Evolutionary conservation across 2,797 vertebrate genomes (phyloP).

Genomic region (Danio jaintianensis): DNA sequence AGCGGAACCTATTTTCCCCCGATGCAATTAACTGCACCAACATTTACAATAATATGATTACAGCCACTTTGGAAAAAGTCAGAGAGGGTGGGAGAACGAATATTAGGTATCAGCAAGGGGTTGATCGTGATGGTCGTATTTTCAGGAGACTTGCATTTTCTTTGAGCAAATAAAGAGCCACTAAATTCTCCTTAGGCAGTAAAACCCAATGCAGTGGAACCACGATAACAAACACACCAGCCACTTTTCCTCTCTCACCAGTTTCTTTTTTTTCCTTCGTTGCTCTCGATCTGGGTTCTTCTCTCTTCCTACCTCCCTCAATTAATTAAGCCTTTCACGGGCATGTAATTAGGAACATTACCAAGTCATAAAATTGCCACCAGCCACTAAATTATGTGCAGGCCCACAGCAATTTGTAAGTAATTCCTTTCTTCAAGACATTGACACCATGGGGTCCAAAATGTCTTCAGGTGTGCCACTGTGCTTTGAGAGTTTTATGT

Average conservation of each 20-base stretch:
- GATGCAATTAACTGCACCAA: constrained; percentile 99
- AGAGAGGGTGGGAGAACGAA: constrained; percentile 90
- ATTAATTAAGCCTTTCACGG: constrained; percentile 99
- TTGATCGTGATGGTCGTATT: constrained; percentile 98
- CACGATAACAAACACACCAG: constrained; percentile 97
- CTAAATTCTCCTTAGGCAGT: constrained; percentile 99
- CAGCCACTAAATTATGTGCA: constrained; percentile 98
- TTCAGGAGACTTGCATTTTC: constrained; percentile 98
- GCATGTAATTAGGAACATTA: constrained; percentile 99
- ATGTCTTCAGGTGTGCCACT: constrained; percentile 88
- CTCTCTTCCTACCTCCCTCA: constrained; percentile 91
- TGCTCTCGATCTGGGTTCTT: constrained; percentile 70
- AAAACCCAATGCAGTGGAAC: constrained; percentile 99
- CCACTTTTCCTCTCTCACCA: constrained; percentile 77
- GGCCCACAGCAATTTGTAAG: constrained; percentile 99
- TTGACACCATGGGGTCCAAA: constrained; percentile 93
- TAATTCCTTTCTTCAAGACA: constrained; percentile 94
- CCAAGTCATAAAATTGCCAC: constrained; percentile 99
- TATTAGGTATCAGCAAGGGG: constrained; percentile 99
- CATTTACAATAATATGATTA: constrained; percentile 99
- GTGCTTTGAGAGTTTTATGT: constrained; percentile 69
- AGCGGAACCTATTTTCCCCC: constrained; percentile 98
- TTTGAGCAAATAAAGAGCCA: constrained; percentile 97
- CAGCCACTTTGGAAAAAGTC: constrained; percentile 97
- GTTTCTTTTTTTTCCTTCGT: constrained; percentile 63